Percentiles rank a stretch among this genome's conserved stretches.
phyloP scores from a whole-genome alignment of 2,113 vertebrate species.

The Mustela nigripes region DNA sequence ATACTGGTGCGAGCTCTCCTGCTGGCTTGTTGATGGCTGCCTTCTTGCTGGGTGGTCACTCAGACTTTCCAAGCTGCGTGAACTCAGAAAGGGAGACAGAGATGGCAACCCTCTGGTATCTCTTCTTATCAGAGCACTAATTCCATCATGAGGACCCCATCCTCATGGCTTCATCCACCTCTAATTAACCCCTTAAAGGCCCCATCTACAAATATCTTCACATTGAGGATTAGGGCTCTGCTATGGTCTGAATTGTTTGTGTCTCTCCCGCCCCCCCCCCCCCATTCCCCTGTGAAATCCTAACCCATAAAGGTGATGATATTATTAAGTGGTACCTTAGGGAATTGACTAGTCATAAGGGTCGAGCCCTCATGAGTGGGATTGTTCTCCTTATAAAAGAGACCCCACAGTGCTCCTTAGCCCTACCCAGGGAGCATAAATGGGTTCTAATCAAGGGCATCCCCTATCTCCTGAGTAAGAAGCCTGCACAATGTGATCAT shows the following conservation, averaged over 20 bases:
- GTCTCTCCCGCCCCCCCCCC: not conserved
- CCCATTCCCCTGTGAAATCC: not conserved
- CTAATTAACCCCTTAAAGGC: not conserved
- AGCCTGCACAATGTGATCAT: not conserved
- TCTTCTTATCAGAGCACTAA: not conserved
- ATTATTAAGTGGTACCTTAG: not conserved
- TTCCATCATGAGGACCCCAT: not conserved
- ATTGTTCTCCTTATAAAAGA: not conserved
- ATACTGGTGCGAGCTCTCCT: not conserved
- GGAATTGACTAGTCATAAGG: not conserved
- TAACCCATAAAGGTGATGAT: not conserved
- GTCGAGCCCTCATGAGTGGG: not conserved
- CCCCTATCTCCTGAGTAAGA: not conserved
- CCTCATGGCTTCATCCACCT: not conserved
- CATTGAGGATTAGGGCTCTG: not conserved
- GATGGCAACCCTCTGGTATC: not conserved
- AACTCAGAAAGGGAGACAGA: not conserved
- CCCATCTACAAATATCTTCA: not conserved
- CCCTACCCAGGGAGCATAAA: rapidly evolving
- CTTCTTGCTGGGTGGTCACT: not conserved
- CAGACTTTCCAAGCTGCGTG: not conserved
- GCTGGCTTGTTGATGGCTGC: not conserved
- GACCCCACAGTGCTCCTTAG: not conserved
- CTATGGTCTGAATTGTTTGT: not conserved
- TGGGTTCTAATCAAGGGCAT: not conserved